Base-by-base conservation (phyloP, 2,797 vertebrate species). In the Lithobates sylvaticus region DNA sequence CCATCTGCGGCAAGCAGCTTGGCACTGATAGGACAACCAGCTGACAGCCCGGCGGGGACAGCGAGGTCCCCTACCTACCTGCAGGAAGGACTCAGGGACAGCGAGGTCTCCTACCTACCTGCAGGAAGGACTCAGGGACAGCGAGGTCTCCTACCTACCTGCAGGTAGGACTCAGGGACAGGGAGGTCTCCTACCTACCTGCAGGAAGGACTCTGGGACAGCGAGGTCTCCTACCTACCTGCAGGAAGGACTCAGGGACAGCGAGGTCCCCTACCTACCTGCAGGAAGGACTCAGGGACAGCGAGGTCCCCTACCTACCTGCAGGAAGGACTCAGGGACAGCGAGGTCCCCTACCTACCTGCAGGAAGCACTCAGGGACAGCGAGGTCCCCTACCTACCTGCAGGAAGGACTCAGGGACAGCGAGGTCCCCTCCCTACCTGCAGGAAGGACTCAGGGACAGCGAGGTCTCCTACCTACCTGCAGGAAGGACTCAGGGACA, bases 31-130 rank as follows among this genome's bases (percentile, higher is more conserved):
- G 29, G 50, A 10, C 68, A 73, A 83, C 27, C 68, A 39, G 29
- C 81, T 84, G 73, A 70, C 65, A 58, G 64, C 73, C 71, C 29
- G 39, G 58, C 29, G 39, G 58, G 27, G 39, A 32, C 27, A 65
- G n/a, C 32, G 0, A 12, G 67, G 29, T 13, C 80, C 27, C 29
- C 15, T 23, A 47, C 61, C 61, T 83, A 75, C 72, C 54, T 74
- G n/a, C n/a, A n/a, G n/a, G n/a, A n/a, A n/a, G n/a, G n/a, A n/a
- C n/a, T n/a, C n/a, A n/a, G 58, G 27, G 39, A 32, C 27, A 65
- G n/a, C 32, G 0, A 12, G 67, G 29, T 13, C 80, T 42, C 29
- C 15, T 23, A 47, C 61, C 61, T 83, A 75, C 72, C 54, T 74
- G n/a, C n/a, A n/a, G n/a, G n/a, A n/a, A n/a, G n/a, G n/a, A n/a